Conservation (phyloP, 1,140 invertebrate genomes). For the Eumaeus atala region DNA sequence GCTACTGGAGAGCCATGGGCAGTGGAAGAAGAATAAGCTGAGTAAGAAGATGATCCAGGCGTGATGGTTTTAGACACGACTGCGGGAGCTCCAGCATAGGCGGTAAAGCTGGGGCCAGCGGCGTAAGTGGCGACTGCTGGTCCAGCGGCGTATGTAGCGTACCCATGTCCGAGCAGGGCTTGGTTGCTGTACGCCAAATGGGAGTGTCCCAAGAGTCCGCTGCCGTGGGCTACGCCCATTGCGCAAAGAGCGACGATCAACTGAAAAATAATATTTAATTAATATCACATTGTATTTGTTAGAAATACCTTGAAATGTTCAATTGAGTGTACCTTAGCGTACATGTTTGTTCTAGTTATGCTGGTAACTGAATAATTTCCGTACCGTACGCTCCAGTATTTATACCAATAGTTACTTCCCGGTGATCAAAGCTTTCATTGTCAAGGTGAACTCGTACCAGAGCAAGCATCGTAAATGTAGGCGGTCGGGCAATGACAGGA, state of each 20-base stretch:
- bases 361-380: conserved; percentile 71
- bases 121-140: conserved; percentile 39
- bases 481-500: conserved; percentile 60
- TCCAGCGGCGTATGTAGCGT: too few species aligned
- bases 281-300: background rate
- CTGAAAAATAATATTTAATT: conserved; percentile 25
- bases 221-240: conserved; percentile 34
- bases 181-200: conserved; percentile 37
- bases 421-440: conserved; percentile 52
- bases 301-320: background rate
- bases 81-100: conserved; percentile 29
- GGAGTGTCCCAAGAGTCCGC: conserved; percentile 29
- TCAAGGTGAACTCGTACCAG: conserved; percentile 52
- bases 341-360: conserved; percentile 64
- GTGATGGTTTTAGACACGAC: conserved; percentile 24
- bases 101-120: conserved; percentile 27
- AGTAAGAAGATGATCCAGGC: conserved; percentile 28
- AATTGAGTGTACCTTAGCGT: conserved; percentile 52
- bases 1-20: conserved; percentile 26
- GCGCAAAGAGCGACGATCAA: conserved; percentile 40
- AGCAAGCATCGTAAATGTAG: conserved; percentile 34
- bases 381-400: conserved; percentile 24
- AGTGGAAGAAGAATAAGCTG: conserved; percentile 24
- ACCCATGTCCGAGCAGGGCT: background rate
- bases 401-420: conserved; percentile 20